Base-by-base conservation (phyloP, 1,140 invertebrate genomes). In the Drosophila ficusphila region DNA sequence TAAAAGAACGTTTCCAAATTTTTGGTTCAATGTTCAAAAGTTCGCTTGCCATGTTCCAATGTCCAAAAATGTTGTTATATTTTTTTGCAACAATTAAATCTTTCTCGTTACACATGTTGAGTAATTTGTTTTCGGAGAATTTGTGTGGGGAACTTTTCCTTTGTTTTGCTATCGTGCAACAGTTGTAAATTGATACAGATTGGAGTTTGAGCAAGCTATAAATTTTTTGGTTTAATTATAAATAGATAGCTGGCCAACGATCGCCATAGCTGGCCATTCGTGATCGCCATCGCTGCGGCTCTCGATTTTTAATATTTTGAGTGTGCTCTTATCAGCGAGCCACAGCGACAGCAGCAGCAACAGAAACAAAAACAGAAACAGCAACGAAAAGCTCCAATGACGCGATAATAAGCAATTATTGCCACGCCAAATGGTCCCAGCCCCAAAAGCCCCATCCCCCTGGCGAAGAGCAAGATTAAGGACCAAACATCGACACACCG, bases 391-490 rank as follows among this genome's bases (percentile, higher is more conserved):
- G 42, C 31, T 49, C 61, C 56, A 79, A 51, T 76, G 67, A 73
- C 61, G 81, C 49, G 81, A 86, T 85, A 86, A 76, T 83, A 64
- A 79, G 68, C 51, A 72, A 74, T 70, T 71, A 75, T 82, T 86
- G 72, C 65, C 76, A 76, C 65, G 39, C 60, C 81, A 70, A 60
- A 67, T 62, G 70, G 46, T 53, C 4, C 25, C 46, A 41, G 36
- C 48, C 14, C 38, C 48, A 60, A 53, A 25, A 51, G 44, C 25
- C 42, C 56, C 36, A 44, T 27, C 21, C 39, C 38, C 54, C 25
- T 25, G 33, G 39, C 51, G 42, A 41, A 34, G 21, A 34, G 34
- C 11, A 57, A 18, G 48, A 46, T 46, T 25, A 9, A 46, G 31
- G 14, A 11, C 9, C 49, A 54, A 36, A 54, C 31, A 58, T 53